Base-by-base conservation (phyloP, 2,888 invertebrate species). In the Mythimna vitellina region DNA sequence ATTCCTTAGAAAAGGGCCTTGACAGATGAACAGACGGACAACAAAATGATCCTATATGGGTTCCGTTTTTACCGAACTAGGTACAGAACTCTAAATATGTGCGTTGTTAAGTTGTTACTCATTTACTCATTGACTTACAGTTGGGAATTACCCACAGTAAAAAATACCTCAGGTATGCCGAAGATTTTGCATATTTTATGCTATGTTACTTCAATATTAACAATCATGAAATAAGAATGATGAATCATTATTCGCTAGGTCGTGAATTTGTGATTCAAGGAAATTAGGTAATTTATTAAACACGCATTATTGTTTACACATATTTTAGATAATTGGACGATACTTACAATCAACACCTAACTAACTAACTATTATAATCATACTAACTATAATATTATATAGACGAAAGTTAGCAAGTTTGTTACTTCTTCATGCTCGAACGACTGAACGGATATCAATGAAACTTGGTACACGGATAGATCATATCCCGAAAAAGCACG, bases 191-290 rank as follows among this genome's bases (percentile, higher is more conserved):
- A 78, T 66, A 78, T 73, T 51, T 53, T 22, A 66, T 78, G 25
- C 12, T 7, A 9, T 38, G 25, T 65, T 35, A 20, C n/a, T 53
- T 25, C 14, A 46, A 51, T 57, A 57, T 51, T 61, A 64, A 51
- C 46, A 29, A 46, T 42, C 65, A 54, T 65, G 29, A 46, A 62
- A 42, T 17, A 42, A 29, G 3, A 58, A 35, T 57, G 25, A 35
- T 72, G 35, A 57, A 56, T 78, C 71, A 76, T 65, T 56, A 46
- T 46, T 20, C 22, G 9, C 46, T 29, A 17, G 17, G 8, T 35
- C 72, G 78, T 77, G 78, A 78, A 62, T 62, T 62, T 10, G 66
- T 72, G 57, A 63, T 65, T 78, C 57, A 54, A 65, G 42, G 32
- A 32, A 63, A 38, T 17, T 38, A 53, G 42, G 22, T n/a, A 72